Base-by-base conservation (phyloP, 2,888 invertebrate species). In the Drosophila quasianomalipes region DNA sequence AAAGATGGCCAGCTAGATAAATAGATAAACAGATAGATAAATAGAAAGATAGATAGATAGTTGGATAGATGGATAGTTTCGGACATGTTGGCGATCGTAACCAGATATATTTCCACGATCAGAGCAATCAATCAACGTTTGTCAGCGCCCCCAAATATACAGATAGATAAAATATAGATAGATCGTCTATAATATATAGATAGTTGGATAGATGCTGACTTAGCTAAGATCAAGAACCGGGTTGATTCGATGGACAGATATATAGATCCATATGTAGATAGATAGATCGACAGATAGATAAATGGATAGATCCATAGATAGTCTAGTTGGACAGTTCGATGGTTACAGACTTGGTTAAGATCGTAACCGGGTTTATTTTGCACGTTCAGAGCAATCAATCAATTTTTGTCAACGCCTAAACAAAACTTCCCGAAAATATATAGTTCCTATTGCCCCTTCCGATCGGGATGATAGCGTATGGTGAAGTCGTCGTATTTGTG, bases 401-500 rank as follows among this genome's bases (percentile, higher is more conserved):
- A 70, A 71, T 68, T 79, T 79, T 75, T 72, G 54, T 78, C 57
- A 71, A 68, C 51, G n/a, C 59, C 61, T 55, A 69, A 68, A 35
- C 2, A 44, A 44, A 2, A 39, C 4, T n/a, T 5, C 14, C 9
- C 7, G 35, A 37, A 35, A 14, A 26, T 12, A 28, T 19, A 19
- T 19, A 35, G 10, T 19, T 26, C 14, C 1, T 7, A 12, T 2
- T 30, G 16, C 22, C 35, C n/a, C 19, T 19, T 16, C 10, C 51
- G 60, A 47, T 78, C 30, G 0, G 64, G 53, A n/a, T 70, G 75
- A 35, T 60, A 70, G 53, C 91, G 92, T 67, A 95, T 95, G 39
- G 91, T 89, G 74, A 96, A 96, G 64, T 93, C 89, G 0, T 93
- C 82, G 64, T 94, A 94, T 2, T 93, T 92, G 65, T 92, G 95